phyloP scores from a whole-genome alignment of 2,797 vertebrate genomes.

The Podargus strigoides region DNA sequence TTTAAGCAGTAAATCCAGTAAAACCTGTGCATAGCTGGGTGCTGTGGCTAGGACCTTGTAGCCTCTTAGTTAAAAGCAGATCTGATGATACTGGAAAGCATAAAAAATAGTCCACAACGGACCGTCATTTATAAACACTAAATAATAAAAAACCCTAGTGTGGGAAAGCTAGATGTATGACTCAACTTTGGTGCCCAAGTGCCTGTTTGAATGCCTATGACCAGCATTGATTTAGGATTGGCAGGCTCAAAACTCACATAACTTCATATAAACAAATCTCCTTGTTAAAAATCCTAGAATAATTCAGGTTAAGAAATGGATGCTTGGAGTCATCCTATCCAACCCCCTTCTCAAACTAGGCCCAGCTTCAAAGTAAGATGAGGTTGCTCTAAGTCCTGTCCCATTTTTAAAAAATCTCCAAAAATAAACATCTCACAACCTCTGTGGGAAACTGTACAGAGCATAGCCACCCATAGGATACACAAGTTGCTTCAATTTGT shows the following conservation, averaged over 20 bases:
- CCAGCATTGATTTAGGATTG: background rate
- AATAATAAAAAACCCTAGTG: background rate
- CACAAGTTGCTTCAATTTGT: background rate
- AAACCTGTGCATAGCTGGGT: background rate
- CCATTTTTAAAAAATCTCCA: background rate
- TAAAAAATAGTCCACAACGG: background rate
- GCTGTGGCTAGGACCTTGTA: background rate
- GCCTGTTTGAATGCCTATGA: background rate
- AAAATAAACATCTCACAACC: background rate
- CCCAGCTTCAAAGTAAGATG: background rate
- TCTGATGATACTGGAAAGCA: background rate
- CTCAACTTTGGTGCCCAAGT: background rate
- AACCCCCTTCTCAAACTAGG: rapidly evolving
- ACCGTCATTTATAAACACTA: background rate
- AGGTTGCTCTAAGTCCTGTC: background rate
- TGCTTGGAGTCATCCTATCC: background rate
- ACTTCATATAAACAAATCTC: background rate
- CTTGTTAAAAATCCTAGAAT: background rate
- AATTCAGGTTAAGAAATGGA: background rate
- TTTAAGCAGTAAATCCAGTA: background rate
- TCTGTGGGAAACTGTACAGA: background rate
- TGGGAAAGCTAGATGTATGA: background rate
- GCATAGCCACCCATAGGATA: background rate
- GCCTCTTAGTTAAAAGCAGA: background rate
- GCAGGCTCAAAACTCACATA: background rate